Evolutionary conservation across 2,888 invertebrate genomes (phyloP), one percentile per base, ranked within the genome.

Genomic region (Mesorhabditis sp.): DNA sequence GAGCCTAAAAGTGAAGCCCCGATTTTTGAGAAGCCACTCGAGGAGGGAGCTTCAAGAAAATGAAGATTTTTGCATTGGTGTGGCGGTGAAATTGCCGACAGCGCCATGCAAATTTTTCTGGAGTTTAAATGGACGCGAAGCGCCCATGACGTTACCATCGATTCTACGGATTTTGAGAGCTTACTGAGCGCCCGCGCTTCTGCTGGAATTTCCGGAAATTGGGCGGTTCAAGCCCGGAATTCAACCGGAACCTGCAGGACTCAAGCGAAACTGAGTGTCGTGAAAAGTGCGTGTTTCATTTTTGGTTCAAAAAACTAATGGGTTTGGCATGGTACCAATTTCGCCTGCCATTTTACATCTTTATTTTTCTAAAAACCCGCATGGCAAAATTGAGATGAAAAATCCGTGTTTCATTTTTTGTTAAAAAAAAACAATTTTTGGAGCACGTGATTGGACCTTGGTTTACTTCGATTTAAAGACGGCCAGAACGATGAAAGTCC

Each of bases 221-320:
- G 82, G 67, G 74, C 75, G 43, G 82, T 79, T 58, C 66, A 74
- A 15, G 82, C 79, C 45, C 72, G 70, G 67, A 83, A 83, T 71
- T 67, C 71, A 62, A 70, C 73, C 65, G 82, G 82, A 68, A 73
- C 72, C 65, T 76, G 80, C 43, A 75, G 74, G 70, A 71, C 74
- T 66, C 70, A 76, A 28, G 74, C 80, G 6, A 71, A 71, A 63
- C 74, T 75, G 64, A 71, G 72, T 70, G n/a, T n/a, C n/a, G n/a
- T n/a, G n/a, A n/a, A n/a, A n/a, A n/a, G n/a, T n/a, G n/a, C n/a
- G n/a, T n/a, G n/a, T n/a, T n/a, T n/a, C n/a, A n/a, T n/a, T n/a
- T n/a, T n/a, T n/a, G n/a, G n/a, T n/a, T n/a, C n/a, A n/a, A n/a
- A n/a, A n/a, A n/a, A n/a, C n/a, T n/a, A n/a, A n/a, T n/a, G n/a